Percentiles rank a stretch among this genome's conserved stretches.
These are phyloP conservation scores for Geopemphigus sp. DNA, from an alignment of 1,140 invertebrate genomes.

Conservation along the genomic window DNA sequence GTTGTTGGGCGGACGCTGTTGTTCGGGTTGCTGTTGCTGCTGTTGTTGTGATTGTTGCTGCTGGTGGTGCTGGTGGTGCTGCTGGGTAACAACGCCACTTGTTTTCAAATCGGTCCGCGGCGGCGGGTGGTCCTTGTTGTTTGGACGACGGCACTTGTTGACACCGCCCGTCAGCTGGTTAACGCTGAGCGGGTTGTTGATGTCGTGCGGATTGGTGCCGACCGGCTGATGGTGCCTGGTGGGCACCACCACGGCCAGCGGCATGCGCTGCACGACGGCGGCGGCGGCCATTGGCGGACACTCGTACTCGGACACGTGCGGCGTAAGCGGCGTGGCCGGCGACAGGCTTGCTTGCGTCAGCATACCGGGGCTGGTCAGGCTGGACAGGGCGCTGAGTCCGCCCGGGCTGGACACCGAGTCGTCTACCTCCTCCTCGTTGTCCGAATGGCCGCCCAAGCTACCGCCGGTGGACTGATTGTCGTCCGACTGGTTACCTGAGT, in stretches of 20 bases:
- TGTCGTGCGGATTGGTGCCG: slow-evolving; percentile 84
- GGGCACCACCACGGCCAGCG: slow-evolving; percentile 55
- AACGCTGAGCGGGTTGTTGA: slow-evolving; percentile 86
- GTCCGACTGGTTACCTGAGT: slow-evolving; percentile 72
- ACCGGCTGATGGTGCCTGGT: slow-evolving; percentile 68
- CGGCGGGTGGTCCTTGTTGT: slow-evolving; percentile 75
- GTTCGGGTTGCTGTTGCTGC: slow-evolving; percentile 24
- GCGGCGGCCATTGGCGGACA: slow-evolving; percentile 52
- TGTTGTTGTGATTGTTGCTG: too few relatives aligned
- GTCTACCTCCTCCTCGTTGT: slow-evolving; percentile 69
- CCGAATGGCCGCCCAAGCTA: slow-evolving; percentile 63
- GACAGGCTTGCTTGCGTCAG: slow-evolving; percentile 59
- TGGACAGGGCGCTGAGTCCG: slow-evolving; percentile 71
- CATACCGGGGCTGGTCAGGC: slow-evolving; percentile 68
- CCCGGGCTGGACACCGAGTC: slow-evolving; percentile 73
- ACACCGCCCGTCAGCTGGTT: slow-evolving; percentile 72
- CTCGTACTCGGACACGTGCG: slow-evolving; percentile 56
- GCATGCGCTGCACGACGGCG: slow-evolving; percentile 55
- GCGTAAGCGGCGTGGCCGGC: slow-evolving; percentile 59
- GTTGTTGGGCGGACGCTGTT: slow-evolving; percentile 21
- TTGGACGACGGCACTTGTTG: slow-evolving; percentile 54
- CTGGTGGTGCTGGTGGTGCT: too few relatives aligned
- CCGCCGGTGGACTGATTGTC: slow-evolving; percentile 73
- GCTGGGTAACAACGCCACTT: slow-evolving; percentile 55
- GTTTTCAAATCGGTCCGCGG: slow-evolving; percentile 65